Conservation (phyloP, 2,888 invertebrate genomes). For the Lepetodrilus schrolli region DNA sequence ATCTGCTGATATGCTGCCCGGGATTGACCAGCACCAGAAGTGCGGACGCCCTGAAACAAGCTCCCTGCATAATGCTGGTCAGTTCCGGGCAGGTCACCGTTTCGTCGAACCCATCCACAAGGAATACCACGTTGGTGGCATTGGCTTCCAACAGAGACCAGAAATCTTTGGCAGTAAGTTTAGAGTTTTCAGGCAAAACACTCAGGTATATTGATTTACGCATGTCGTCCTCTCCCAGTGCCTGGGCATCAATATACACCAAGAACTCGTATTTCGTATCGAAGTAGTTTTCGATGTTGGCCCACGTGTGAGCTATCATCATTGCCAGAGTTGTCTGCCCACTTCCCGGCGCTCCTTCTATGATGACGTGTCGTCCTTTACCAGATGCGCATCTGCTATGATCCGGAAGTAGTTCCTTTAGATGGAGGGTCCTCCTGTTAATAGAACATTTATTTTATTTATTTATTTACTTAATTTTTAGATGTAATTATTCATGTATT, state of each 20-base stretch:
- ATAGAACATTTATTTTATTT: too few relatives aligned
- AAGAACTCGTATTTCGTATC: slow-evolving; percentile 50
- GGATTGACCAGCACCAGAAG: slow-evolving; percentile 59
- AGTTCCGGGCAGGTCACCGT: slow-evolving; percentile 38
- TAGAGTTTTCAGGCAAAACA: slow-evolving; percentile 58
- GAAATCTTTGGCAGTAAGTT: slow-evolving; percentile 56
- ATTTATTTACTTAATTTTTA: too few relatives aligned
- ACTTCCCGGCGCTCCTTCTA: slow-evolving; percentile 67
- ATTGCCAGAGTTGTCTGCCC: slow-evolving; percentile 67
- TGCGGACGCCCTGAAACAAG: slow-evolving; percentile 47
- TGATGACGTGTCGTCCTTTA: slow-evolving; percentile 53
- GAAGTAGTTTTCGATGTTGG: slow-evolving; percentile 52
- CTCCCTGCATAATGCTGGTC: slow-evolving; percentile 50
- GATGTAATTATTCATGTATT: too few relatives aligned
- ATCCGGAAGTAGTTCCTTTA: slow-evolving; percentile 52
- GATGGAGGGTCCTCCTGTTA: slow-evolving; percentile 51
- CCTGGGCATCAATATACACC: slow-evolving; percentile 50
- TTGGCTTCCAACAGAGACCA: slow-evolving; percentile 56
- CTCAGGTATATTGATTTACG: slow-evolving; percentile 48
- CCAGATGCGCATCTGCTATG: slow-evolving; percentile 44
- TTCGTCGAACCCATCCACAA: slow-evolving; percentile 66
- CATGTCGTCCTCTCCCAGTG: slow-evolving; percentile 23
- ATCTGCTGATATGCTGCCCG: slow-evolving; percentile 37
- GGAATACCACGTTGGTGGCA: slow-evolving; percentile 56
- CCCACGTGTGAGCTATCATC: slow-evolving; percentile 66